Evolutionary conservation across 2,113 vertebrate species (phyloP).

Genomic region (Bos javanicus): DNA sequence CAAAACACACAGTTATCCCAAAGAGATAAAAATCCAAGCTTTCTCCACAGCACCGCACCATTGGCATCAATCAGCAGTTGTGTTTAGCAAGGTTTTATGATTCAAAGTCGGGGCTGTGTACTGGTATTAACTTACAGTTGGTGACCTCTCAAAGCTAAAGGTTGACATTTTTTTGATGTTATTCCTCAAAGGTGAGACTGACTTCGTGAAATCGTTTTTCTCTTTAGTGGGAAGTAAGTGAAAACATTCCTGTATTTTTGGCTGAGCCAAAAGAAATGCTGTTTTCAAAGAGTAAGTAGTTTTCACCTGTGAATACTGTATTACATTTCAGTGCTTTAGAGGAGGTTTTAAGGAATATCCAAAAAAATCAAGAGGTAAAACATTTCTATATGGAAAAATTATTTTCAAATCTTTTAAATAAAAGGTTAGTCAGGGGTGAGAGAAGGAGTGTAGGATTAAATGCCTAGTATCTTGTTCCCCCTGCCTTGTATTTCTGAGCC

Average conservation of each 20-base stretch:
- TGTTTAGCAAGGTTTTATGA: conserved; percentile 4
- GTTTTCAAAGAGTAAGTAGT: conserved; percentile 64
- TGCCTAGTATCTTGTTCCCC: conserved; percentile 3
- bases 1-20: not conserved
- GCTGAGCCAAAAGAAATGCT: conserved; percentile 58
- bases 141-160: conserved; percentile 40
- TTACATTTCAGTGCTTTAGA: conserved; percentile 39
- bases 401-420: conserved; percentile 56
- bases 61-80: not conserved
- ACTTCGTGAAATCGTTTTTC: conserved; percentile 47
- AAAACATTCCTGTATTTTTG: conserved; percentile 59
- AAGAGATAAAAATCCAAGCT: not conserved
- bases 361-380: conserved; percentile 56
- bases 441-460: conserved; percentile 38
- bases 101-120: not conserved
- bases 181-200: conserved; percentile 59
- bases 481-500: conserved; percentile 43
- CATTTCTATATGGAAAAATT: conserved; percentile 60
- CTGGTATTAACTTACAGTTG: conserved; percentile 28
- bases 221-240: conserved; percentile 46
- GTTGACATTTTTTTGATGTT: conserved; percentile 45
- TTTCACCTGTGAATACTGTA: conserved; percentile 62
- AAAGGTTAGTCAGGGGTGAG: conserved; percentile 51
- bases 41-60: not conserved
- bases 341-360: conserved; percentile 43